A percentile compares a stretch with the other conserved stretches of the same genome.
Evolutionary conservation across 1,140 invertebrate genomes (phyloP).

Genomic region (Holcopasites calliopsidis): DNA sequence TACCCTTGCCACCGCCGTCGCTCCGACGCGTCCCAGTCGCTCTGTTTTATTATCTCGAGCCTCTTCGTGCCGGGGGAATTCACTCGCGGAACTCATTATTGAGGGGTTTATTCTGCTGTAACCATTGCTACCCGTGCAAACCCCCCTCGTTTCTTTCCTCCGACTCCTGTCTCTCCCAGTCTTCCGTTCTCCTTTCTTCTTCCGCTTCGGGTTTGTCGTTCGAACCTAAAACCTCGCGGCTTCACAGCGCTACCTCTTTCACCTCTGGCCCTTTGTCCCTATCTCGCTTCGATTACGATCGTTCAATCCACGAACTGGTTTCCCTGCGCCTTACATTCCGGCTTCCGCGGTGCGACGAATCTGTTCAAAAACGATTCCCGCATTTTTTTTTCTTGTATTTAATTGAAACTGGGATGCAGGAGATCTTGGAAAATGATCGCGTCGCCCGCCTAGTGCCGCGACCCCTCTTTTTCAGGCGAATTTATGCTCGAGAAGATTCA

Average conservation of each 20-base stretch:
- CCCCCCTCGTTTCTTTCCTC: conserved; percentile 10
- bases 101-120: conserved; percentile 79
- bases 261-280: too few species aligned
- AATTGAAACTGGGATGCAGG: too few species aligned
- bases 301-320: neutral
- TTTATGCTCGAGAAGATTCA: conserved; percentile 15
- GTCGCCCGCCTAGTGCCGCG: too few species aligned
- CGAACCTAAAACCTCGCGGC: neutral
- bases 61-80: conserved; percentile 75
- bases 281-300: neutral
- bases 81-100: conserved; percentile 78
- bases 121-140: conserved; percentile 62
- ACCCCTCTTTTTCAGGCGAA: conserved; percentile 4
- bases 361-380: too few species aligned
- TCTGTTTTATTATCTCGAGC: conserved; percentile 78
- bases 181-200: conserved; percentile 17
- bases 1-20: conserved; percentile 46
- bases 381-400: too few species aligned
- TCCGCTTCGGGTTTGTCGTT: neutral
- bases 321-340: too few species aligned
- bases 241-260: neutral
- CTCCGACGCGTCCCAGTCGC: conserved; percentile 50
- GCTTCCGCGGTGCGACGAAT: too few species aligned
- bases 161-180: conserved; percentile 14
- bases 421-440: neutral